Base-by-base conservation (phyloP, 2,888 invertebrate species). In the Branchellion lobata region DNA sequence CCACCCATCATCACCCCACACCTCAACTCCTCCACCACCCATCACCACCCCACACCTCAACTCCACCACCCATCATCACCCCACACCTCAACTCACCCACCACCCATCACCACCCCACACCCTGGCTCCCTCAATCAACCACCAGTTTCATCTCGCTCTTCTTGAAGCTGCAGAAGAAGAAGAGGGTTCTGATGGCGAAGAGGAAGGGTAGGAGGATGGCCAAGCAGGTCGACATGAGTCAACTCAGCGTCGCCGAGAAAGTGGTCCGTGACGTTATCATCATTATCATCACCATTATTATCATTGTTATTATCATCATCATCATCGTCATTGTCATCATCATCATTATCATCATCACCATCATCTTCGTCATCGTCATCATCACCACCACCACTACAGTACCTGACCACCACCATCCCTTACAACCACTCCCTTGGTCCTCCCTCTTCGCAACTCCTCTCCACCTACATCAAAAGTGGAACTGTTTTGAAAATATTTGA, bases 121-220 rank as follows among this genome's bases (percentile, higher is more conserved):
- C 40, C 5, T n/a, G n/a, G n/a, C n/a, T n/a, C n/a, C n/a, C n/a
- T n/a, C n/a, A n/a, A n/a, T 40, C 40, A 5, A 40, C 40, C 40
- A 40, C 40, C 40, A 57, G 61, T 5, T 57, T 99, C 89, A 98
- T 99, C 85, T 96, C 97, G 14, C 90, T 98, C 83, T 90, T 99
- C 83, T 90, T 98, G 83, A 94, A 94, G 77, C 95, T 97, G 81
- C 96, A 97, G 90, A 96, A 96, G 88, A 94, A 77, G 40, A 77
- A 77, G 36, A 57, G 77, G 24, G 24, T n/a, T 61, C 24, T 47
- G 40, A 40, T 29, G 29, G 31, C 27, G 29, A 29, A 57, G n/a
- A 24, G 61, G n/a, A 57, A 57, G 21, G 5, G 8, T 8, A 40
- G 14, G 40, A 40, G 14, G 14, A 8, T 5, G 8, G 5, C 40